Evolutionary conservation across 2,797 vertebrate species (phyloP).

Genomic region (Gastrophryne carolinensis): DNA sequence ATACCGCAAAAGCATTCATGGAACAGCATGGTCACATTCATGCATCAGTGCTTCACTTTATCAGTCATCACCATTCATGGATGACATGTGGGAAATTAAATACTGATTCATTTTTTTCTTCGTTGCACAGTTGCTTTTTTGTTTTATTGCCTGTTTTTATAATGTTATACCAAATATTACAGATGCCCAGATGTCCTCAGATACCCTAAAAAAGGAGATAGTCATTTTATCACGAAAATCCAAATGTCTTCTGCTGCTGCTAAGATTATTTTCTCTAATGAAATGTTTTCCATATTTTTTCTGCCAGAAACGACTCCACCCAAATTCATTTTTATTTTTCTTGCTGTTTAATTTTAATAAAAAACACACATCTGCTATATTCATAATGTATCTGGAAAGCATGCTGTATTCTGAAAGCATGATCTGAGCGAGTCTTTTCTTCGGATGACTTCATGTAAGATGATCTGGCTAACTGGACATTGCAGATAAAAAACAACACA

Average conservation of each 20-base stretch:
- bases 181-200: constrained; percentile 19
- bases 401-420: constrained; percentile 14
- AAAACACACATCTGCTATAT: constrained; percentile 42
- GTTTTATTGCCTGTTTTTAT: neutral
- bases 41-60: too few relatives aligned
- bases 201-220: constrained; percentile 20
- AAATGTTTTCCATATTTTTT: constrained; percentile 43
- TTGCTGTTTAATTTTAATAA: constrained; percentile 29
- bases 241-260: constrained; percentile 2
- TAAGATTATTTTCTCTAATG: constrained; percentile 31
- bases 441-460: constrained; percentile 38
- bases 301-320: constrained; percentile 40
- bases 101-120: neutral
- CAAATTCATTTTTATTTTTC: constrained; percentile 29
- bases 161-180: neutral
- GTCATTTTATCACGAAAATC: constrained; percentile 45
- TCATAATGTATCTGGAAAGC: constrained; percentile 34
- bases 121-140: neutral
- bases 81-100: too few relatives aligned
- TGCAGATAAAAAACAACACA: neutral
- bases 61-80: too few relatives aligned
- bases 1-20: too few relatives aligned
- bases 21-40: too few relatives aligned
- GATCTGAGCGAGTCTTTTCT: constrained; percentile 30
- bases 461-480: constrained; percentile 37